These are phyloP conservation scores for Phacellophora camtschatica DNA, from an alignment of 30 jellyfish, hydroid and myxozoan species.

Conservation along the genomic window DNA sequence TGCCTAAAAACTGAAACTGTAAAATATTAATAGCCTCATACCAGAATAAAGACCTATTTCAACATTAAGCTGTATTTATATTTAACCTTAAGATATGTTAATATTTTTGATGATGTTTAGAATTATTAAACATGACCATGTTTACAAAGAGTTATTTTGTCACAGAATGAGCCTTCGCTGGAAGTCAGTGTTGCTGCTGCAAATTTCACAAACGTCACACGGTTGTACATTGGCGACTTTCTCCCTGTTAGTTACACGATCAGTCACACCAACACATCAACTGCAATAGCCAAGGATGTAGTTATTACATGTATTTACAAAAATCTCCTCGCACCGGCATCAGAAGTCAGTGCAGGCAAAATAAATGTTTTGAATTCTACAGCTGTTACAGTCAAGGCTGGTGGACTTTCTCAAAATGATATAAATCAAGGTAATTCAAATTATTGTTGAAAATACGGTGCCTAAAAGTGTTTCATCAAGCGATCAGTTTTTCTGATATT, in stretches of 20 bases:
- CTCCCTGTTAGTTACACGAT: slow-evolving; percentile 40
- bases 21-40: no score
- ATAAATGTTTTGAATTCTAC: not conserved
- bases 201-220: slow-evolving; percentile 51
- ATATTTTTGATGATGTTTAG: no score
- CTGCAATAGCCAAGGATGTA: slow-evolving; percentile 44
- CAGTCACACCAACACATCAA: slow-evolving; percentile 73
- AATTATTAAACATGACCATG: no score
- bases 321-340: slow-evolving; percentile 17
- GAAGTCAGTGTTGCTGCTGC: slow-evolving; percentile 39
- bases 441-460: no score
- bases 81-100: no score
- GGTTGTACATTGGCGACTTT: slow-evolving; percentile 65
- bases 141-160: not conserved
- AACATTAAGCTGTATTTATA: no score
- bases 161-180: slow-evolving; percentile 79
- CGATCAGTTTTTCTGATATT: no score
- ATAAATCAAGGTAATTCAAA: not conserved
- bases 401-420: not conserved
- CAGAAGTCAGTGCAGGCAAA: slow-evolving; percentile 1
- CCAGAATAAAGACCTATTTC: no score
- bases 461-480: no score
- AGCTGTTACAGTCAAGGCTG: not conserved
- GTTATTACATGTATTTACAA: slow-evolving; percentile 20
- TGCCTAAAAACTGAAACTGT: no score